A percentile compares a stretch with the other conserved stretches of the same genome.
Conservation (phyloP, 2,888 invertebrate species). For the Biston betularia region DNA sequence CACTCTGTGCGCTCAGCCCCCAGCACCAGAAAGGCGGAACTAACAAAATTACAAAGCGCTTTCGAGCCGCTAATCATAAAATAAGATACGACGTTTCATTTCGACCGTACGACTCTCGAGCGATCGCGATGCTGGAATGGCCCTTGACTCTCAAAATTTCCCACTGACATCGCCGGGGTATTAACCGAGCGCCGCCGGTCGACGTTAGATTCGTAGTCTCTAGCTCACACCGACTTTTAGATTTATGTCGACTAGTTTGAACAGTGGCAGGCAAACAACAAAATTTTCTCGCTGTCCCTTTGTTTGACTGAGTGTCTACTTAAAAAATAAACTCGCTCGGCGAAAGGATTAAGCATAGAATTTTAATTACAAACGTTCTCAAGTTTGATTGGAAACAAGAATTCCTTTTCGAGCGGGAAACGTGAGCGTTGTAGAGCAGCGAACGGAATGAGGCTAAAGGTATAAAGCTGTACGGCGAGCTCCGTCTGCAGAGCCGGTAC, state of each 20-base stretch:
- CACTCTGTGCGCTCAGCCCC: conserved; percentile 83
- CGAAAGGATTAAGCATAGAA: conserved; percentile 46
- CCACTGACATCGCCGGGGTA: conserved; percentile 79
- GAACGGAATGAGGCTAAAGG: conserved; percentile 55
- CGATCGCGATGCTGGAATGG: conserved; percentile 84
- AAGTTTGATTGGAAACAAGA: conserved; percentile 58
- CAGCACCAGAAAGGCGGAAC: conserved; percentile 87
- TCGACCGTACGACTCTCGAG: conserved; percentile 84
- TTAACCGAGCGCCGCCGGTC: conserved; percentile 71
- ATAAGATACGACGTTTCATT: conserved; percentile 87
- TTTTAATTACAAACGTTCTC: conserved; percentile 58
- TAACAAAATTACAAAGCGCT: conserved; percentile 87
- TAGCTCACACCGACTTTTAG: conserved; percentile 64
- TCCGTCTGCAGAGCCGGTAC: conserved; percentile 35
- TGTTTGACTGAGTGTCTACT: conserved; percentile 15
- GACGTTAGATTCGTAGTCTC: conserved; percentile 64
- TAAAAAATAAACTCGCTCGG: conserved; percentile 18
- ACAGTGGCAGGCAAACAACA: conserved; percentile 25
- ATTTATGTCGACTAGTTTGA: conserved; percentile 54
- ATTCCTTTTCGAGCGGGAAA: conserved; percentile 52
- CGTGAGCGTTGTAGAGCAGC: conserved; percentile 47
- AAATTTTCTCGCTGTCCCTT: conserved; percentile 43
- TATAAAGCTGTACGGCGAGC: conserved; percentile 58
- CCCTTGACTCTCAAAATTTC: conserved; percentile 85
- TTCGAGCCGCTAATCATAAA: conserved; percentile 87